A percentile compares a stretch with the other conserved stretches of the same genome.
These are phyloP conservation scores for human DNA, from an alignment of 2,113 vertebrate species.

Conservation along the genomic window DNA sequence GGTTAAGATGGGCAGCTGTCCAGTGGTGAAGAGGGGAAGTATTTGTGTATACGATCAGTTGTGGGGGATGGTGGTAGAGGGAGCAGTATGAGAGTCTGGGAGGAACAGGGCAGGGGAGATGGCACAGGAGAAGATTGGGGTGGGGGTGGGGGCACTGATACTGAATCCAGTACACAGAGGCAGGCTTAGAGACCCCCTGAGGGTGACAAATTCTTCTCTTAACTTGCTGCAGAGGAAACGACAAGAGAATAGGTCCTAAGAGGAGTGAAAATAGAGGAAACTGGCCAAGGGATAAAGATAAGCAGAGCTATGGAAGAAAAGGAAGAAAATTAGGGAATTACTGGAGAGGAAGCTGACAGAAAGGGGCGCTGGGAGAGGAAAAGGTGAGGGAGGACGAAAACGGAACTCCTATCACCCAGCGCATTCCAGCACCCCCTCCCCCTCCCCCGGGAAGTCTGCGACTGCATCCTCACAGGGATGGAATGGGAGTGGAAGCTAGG, in stretches of 20 bases:
- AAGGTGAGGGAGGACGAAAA: not conserved
- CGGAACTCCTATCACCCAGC: not conserved
- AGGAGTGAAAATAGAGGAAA: not conserved
- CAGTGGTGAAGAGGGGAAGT: not conserved
- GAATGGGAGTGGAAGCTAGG: not conserved
- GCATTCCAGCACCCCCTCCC: not conserved
- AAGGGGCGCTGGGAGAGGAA: not conserved
- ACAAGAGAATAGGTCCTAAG: not conserved
- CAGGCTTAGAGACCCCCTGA: not conserved
- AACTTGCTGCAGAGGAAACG: not conserved
- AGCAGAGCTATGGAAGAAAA: not conserved
- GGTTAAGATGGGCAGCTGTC: not conserved
- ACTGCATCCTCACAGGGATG: accelerated
- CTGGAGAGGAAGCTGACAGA: not conserved
- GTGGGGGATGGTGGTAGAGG: not conserved
- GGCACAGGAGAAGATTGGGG: not conserved
- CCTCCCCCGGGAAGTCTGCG: not conserved
- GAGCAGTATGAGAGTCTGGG: not conserved
- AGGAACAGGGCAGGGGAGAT: not conserved
- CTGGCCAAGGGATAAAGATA: not conserved
- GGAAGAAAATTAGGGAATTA: not conserved
- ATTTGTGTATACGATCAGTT: not conserved
- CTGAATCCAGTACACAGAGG: not conserved
- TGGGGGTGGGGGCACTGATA: not conserved
- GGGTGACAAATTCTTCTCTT: not conserved